Base-by-base conservation (phyloP, 2,888 invertebrate genomes). In the Iselma pallidipennis region DNA sequence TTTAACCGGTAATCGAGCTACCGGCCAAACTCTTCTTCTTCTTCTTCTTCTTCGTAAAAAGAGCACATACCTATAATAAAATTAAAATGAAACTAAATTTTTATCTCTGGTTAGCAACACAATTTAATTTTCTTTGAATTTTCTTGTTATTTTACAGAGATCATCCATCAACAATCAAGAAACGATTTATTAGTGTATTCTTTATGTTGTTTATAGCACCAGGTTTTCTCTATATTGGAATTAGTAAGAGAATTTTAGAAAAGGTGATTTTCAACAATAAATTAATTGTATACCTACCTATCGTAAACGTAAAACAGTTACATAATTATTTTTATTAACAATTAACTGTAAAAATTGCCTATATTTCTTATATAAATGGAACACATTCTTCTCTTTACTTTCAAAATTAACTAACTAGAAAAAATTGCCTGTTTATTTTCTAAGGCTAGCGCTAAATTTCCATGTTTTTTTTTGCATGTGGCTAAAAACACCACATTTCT, bases 131-230 rank as follows among this genome's bases (percentile, higher is more conserved):
- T 19, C 23, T 14, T 29, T n/a, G 14, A 37, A n/a, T 58, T 59
- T 54, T 48, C 9, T 56, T 58, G 66, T 66, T n/a, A n/a, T 64
- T 61, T 85, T 88, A 68, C 82, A 94, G 96, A 76, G 91, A 95
- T 78, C 94, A 96, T 82, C 95, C 96, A 12, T 86, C 89, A 7
- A 94, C 92, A 4, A 93, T 96, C 70, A 95, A 94, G 80, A 88
- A 88, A 77, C 87, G 96, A 76, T 96, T 96, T 79, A 85, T 92
- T 69, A 95, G 96, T 81, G 94, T 94, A 9, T 88, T 88, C 68
- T 83, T 91, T 66, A 92, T 95, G 83, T 90, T 92, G 84, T 79
- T 94, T 55, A 77, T 95, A 56, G 90, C 94, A 12, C 94, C 95
- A 53, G 82, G 90, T 62, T 89, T 93, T 75, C 85, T 94, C 53